Evolutionary conservation across 1,140 invertebrate genomes (phyloP).

Genomic region (Whitmania pigra): DNA sequence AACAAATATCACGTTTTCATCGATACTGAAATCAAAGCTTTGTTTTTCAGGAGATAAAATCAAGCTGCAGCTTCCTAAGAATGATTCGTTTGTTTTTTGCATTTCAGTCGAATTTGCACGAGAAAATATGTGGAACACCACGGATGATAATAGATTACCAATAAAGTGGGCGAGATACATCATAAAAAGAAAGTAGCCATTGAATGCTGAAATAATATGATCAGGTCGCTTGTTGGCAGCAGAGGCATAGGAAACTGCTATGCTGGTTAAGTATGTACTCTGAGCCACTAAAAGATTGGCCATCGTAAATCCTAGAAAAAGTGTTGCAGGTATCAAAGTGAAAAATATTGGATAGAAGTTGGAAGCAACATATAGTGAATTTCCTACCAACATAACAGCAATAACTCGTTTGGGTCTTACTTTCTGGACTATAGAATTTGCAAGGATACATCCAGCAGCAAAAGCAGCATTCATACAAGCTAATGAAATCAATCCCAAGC

Average conservation of each 20-base stretch:
- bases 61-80: background rate
- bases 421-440: constrained; percentile 35
- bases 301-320: constrained; percentile 36
- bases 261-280: constrained; percentile 35
- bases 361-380: constrained; percentile 35
- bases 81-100: background rate
- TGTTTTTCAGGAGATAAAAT: background rate
- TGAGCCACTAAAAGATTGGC: constrained; percentile 38
- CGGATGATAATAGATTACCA: constrained; percentile 38
- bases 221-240: constrained; percentile 31
- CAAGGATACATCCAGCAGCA: constrained; percentile 34
- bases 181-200: constrained; percentile 40
- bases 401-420: constrained; percentile 38
- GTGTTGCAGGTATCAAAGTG: constrained; percentile 36
- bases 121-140: constrained; percentile 25
- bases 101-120: background rate
- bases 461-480: constrained; percentile 34
- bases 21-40: background rate
- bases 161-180: constrained; percentile 40
- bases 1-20: constrained; percentile 23
- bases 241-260: constrained; percentile 35
- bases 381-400: constrained; percentile 32
- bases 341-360: constrained; percentile 38
- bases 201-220: constrained; percentile 35
- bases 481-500: constrained; percentile 36